phyloP scores from a whole-genome alignment of 2,113 vertebrate species.

The Hippocampus zosterae region DNA sequence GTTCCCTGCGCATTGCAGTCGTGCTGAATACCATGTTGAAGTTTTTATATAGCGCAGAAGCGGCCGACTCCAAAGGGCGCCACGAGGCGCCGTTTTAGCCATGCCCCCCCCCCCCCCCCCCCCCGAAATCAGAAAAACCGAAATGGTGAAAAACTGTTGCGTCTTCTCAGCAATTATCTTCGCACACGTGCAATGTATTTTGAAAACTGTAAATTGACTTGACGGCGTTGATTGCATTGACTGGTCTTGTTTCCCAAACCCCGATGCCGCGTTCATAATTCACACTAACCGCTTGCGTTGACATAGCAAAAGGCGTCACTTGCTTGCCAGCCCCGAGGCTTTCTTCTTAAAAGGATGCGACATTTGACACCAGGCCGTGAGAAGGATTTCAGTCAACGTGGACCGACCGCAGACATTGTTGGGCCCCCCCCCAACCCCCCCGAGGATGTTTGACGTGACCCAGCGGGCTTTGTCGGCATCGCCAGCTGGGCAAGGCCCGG shows the following conservation, averaged over 20 bases:
- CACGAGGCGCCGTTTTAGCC: too few species aligned
- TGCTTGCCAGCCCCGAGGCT: background rate
- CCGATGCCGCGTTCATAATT: background rate
- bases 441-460: background rate
- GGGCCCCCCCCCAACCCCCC: background rate
- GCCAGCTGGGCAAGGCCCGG: too few species aligned
- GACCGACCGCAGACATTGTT: constrained; percentile 10
- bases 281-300: background rate
- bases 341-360: constrained; percentile 17
- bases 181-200: background rate
- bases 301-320: background rate
- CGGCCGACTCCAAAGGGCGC: too few species aligned
- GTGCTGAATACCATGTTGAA: too few species aligned
- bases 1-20: too few species aligned
- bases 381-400: constrained; percentile 13
- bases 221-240: background rate
- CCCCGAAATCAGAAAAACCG: too few species aligned
- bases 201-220: background rate
- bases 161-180: background rate
- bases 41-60: too few species aligned
- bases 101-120: too few species aligned
- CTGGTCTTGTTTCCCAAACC: background rate
- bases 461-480: background rate
- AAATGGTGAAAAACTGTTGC: too few species aligned
- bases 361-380: constrained; percentile 39